Evolutionary conservation across 1,140 invertebrate species (phyloP).

Genomic region (Anoplophora glabripennis): DNA sequence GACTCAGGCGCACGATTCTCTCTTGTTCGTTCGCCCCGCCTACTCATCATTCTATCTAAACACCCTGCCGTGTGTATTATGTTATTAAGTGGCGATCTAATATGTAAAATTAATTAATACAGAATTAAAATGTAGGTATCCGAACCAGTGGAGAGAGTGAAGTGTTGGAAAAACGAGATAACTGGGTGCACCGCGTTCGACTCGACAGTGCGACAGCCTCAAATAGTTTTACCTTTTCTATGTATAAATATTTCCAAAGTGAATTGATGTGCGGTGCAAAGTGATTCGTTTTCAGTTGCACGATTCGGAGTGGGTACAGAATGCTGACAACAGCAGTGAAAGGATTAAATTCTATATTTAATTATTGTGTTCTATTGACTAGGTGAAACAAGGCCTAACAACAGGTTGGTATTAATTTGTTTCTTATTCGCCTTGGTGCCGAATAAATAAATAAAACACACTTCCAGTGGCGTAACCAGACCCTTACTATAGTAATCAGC

Average conservation of each 20-base stretch:
- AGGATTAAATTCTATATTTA: too few species aligned
- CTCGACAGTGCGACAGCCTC: not conserved
- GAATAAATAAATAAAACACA: too few species aligned
- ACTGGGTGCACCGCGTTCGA: not conserved
- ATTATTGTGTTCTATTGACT: too few species aligned
- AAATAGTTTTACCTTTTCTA: not conserved
- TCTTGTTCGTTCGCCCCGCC: conserved; percentile 23
- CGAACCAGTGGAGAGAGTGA: not conserved
- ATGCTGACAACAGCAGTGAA: too few species aligned
- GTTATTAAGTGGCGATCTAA: not conserved
- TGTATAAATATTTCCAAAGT: not conserved
- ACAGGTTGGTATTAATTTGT: too few species aligned
- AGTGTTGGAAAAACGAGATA: not conserved
- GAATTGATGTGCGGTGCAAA: too few species aligned
- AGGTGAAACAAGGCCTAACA: too few species aligned
- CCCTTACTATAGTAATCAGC: too few species aligned
- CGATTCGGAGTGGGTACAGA: too few species aligned
- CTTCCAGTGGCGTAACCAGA: too few species aligned
- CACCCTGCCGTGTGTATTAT: conserved; percentile 16
- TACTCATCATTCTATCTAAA: conserved; percentile 25
- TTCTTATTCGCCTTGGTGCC: too few species aligned
- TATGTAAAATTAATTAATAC: not conserved
- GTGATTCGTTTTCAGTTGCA: too few species aligned
- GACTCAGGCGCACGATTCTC: conserved; percentile 26
- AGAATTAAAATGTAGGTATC: not conserved